A percentile compares a stretch with the other conserved stretches of the same genome.
phyloP scores from a whole-genome alignment of 2,888 invertebrate species.

The Ditula angustiorana region DNA sequence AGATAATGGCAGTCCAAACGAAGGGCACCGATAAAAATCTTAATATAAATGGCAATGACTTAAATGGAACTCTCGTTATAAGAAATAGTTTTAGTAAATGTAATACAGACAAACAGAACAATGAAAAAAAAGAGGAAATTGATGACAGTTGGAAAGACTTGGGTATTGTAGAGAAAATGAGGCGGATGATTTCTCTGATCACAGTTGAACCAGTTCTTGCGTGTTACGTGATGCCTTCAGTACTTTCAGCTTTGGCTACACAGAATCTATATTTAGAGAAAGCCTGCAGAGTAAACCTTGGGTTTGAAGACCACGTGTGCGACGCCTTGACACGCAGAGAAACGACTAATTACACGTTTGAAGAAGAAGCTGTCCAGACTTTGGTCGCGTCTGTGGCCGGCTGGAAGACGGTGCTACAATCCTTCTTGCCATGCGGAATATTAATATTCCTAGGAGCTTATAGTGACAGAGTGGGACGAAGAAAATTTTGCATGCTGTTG shows the following conservation, averaged over 20 bases:
- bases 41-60: conserved; percentile 65
- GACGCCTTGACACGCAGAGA: conserved; percentile 90
- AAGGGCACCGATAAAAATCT: conserved; percentile 62
- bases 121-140: conserved; percentile 51
- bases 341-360: conserved; percentile 86
- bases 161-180: conserved; percentile 83
- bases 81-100: conserved; percentile 67
- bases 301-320: conserved; percentile 89
- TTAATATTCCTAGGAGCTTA: conserved; percentile 94
- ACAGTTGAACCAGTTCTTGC: conserved; percentile 92
- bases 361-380: conserved; percentile 89
- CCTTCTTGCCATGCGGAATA: conserved; percentile 91
- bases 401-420: conserved; percentile 94
- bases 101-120: conserved; percentile 56
- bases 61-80: conserved; percentile 68
- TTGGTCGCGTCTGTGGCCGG: conserved; percentile 93
- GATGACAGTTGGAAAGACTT: conserved; percentile 77
- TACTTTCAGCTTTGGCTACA: conserved; percentile 90
- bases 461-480: conserved; percentile 88
- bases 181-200: conserved; percentile 86
- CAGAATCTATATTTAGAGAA: conserved; percentile 95
- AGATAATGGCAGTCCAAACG: conserved; percentile 70
- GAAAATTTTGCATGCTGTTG: conserved; percentile 93
- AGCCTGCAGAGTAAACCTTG: conserved; percentile 93
- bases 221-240: conserved; percentile 88